phyloP scores from a whole-genome alignment of 1,140 invertebrate species.

The Plectrocnemia conspersa region DNA sequence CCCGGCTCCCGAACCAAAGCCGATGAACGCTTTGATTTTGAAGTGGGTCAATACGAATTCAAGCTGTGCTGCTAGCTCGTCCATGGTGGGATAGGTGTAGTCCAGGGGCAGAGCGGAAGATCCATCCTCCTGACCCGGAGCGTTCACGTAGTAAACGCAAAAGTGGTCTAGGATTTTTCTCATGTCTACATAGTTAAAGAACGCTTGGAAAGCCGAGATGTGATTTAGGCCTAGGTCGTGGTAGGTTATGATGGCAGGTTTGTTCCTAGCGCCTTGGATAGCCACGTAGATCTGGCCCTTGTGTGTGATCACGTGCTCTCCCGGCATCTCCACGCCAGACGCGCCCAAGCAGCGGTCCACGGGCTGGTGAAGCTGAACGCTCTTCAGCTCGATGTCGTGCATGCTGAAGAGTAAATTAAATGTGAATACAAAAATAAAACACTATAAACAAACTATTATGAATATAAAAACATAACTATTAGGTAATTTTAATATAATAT shows the following conservation, averaged over 20 bases:
- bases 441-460: too few species aligned
- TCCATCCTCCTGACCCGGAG: slow-evolving; percentile 91
- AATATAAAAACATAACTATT: too few species aligned
- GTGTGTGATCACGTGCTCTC: slow-evolving; percentile 76
- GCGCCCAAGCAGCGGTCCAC: slow-evolving; percentile 61
- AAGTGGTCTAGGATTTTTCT: slow-evolving; percentile 85
- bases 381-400: slow-evolving; percentile 90
- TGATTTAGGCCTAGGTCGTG: slow-evolving; percentile 96
- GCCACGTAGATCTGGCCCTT: slow-evolving; percentile 83
- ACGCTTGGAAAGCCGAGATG: slow-evolving; percentile 82
- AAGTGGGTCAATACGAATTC: slow-evolving; percentile 85
- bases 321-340: slow-evolving; percentile 64
- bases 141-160: slow-evolving; percentile 93
- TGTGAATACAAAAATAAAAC: too few species aligned
- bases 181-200: slow-evolving; percentile 94
- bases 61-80: slow-evolving; percentile 87
- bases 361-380: slow-evolving; percentile 81
- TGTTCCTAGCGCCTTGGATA: slow-evolving; percentile 83
- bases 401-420: too few species aligned
- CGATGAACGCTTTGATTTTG: slow-evolving; percentile 86
- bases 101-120: slow-evolving; percentile 80
- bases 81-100: slow-evolving; percentile 95
- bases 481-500: too few species aligned
- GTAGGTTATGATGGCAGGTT: slow-evolving; percentile 93
- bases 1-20: slow-evolving; percentile 95